Conservation (phyloP, 2,888 invertebrate genomes). For the Stomorhina lunata region DNA sequence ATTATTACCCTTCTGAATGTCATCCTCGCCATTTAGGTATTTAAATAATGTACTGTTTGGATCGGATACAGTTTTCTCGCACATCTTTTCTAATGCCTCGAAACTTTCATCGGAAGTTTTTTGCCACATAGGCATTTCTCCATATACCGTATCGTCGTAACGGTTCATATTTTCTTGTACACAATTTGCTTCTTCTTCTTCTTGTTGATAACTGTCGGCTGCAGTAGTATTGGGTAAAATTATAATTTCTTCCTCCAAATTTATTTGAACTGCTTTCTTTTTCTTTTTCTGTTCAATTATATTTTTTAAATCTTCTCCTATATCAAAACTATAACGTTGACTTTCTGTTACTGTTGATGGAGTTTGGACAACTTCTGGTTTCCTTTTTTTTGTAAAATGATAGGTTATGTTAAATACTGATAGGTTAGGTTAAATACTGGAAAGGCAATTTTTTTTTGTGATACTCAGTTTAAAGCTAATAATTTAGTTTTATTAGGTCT, state of each 20-base stretch:
- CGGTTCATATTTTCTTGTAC: slow-evolving; percentile 23
- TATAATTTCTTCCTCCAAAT: not conserved
- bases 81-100: slow-evolving; percentile 71
- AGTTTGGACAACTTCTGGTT: slow-evolving; percentile 50
- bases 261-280: not conserved
- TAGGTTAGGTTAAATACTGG: slow-evolving; percentile 23
- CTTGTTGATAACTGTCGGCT: not conserved
- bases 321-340: slow-evolving; percentile 72
- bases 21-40: slow-evolving; percentile 26
- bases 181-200: not conserved
- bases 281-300: slow-evolving; percentile 67
- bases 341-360: slow-evolving; percentile 34
- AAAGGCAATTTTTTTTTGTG: too few species aligned
- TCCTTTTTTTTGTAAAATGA: slow-evolving; percentile 45
- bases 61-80: slow-evolving; percentile 68
- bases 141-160: not conserved
- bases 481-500: too few species aligned
- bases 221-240: not conserved
- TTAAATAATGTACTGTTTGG: slow-evolving; percentile 25
- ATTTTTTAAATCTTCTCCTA: slow-evolving; percentile 71
- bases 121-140: slow-evolving; percentile 30
- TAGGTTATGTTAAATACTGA: not conserved
- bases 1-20: slow-evolving; percentile 29
- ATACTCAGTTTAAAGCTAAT: too few species aligned
- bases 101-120: slow-evolving; percentile 73